Evolutionary conservation across 2,113 vertebrate species (phyloP).

Genomic region (Sebastes schlegelii): DNA sequence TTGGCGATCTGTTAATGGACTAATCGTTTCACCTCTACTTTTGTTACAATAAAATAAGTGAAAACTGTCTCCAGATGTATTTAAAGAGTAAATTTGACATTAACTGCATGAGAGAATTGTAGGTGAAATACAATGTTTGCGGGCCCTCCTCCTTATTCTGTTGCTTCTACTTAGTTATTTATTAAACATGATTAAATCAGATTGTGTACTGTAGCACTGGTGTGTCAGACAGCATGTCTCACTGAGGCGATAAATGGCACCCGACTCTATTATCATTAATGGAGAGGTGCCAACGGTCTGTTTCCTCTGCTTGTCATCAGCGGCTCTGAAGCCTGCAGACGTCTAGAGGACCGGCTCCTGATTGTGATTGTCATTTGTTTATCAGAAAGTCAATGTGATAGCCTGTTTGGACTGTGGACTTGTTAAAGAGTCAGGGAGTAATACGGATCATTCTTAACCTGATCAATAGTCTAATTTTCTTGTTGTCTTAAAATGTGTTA

Average conservation of each 20-base stretch:
- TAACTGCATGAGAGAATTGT: neutral
- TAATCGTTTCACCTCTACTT: neutral
- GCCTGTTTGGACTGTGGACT: neutral
- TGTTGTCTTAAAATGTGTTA: neutral
- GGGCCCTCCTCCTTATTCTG: neutral
- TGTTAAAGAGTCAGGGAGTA: neutral
- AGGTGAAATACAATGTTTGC: neutral
- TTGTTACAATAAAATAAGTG: neutral
- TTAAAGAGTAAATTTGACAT: neutral
- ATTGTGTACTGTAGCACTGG: conserved; percentile 33
- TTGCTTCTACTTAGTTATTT: neutral
- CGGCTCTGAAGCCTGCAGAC: conserved; percentile 28
- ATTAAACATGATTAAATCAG: conserved; percentile 5
- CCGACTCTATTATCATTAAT: conserved; percentile 70
- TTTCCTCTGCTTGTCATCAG: conserved; percentile 70
- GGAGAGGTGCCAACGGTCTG: conserved; percentile 65
- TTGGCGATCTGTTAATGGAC: neutral
- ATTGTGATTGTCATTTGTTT: conserved; percentile 21
- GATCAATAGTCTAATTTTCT: neutral
- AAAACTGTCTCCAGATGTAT: neutral
- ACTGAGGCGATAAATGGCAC: conserved; percentile 56
- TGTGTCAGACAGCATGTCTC: conserved; percentile 47
- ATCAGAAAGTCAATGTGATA: neutral
- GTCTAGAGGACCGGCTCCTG: conserved; percentile 10
- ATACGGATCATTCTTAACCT: neutral